Conservation (phyloP, 2,113 vertebrate species). For the Microtus richardsoni region DNA sequence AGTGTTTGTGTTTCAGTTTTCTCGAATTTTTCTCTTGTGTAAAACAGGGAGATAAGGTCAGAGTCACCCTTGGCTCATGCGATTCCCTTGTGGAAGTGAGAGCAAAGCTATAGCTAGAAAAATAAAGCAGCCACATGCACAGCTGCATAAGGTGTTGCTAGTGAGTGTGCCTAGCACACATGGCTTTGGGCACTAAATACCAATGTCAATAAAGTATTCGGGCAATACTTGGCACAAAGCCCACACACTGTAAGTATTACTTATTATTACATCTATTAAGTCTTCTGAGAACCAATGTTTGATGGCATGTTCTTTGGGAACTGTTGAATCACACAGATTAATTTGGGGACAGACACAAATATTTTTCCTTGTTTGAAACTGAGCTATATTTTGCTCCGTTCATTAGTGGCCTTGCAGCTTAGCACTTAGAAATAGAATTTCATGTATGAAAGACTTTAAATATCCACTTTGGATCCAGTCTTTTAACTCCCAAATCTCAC, state of each 20-base stretch:
- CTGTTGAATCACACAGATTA: background rate
- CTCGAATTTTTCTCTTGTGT: background rate
- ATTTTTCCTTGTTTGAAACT: background rate
- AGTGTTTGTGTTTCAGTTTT: background rate
- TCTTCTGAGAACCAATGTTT: background rate
- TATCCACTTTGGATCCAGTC: background rate
- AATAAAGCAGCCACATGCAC: background rate
- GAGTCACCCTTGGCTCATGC: background rate
- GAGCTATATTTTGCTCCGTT: background rate
- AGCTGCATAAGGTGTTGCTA: background rate
- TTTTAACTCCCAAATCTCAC: background rate
- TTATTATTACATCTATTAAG: background rate
- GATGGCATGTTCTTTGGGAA: background rate
- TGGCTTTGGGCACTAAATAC: conserved; percentile 11
- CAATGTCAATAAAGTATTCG: background rate
- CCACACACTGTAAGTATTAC: background rate
- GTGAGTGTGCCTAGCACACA: no score
- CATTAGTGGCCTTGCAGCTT: background rate
- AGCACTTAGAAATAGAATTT: conserved; percentile 16
- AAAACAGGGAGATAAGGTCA: background rate
- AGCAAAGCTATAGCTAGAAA: background rate
- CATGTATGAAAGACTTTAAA: conserved; percentile 3
- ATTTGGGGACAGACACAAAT: background rate
- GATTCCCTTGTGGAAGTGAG: background rate
- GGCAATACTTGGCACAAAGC: background rate